Percentiles rank a stretch among this genome's conserved stretches.
Evolutionary conservation across 2,113 vertebrate genomes (phyloP).

Genomic region (Megaceryle maxima): DNA sequence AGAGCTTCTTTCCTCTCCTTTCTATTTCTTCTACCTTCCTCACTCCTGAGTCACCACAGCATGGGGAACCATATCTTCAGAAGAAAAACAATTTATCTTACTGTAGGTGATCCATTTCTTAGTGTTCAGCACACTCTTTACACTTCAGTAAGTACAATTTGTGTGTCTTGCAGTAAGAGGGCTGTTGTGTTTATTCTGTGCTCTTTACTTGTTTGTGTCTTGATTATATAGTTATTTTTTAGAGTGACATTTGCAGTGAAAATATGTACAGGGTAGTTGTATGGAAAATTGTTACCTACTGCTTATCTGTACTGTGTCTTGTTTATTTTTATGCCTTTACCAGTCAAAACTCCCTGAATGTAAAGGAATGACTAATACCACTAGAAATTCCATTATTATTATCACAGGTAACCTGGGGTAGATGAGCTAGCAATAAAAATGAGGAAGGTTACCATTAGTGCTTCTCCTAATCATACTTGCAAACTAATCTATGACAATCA

Average conservation of each 20-base stretch:
- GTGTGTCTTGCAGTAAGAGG: background rate
- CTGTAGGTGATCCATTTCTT: background rate
- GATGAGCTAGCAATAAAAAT: background rate
- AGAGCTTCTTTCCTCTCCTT: background rate
- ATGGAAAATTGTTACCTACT: conserved; percentile 19
- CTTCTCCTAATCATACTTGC: background rate
- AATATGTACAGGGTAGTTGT: background rate
- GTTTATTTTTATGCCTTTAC: conserved; percentile 35
- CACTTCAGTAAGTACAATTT: background rate
- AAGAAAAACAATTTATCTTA: background rate
- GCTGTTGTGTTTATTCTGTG: conserved; percentile 1
- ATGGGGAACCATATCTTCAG: background rate
- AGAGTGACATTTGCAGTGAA: conserved; percentile 11
- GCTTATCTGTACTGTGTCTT: background rate
- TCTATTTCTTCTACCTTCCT: background rate
- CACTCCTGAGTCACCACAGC: background rate
- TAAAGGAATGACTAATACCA: background rate
- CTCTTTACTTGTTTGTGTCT: conserved; percentile 22
- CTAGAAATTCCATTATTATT: conserved; percentile 1
- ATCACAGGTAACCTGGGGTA: background rate
- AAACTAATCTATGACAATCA: background rate
- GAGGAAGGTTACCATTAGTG: background rate
- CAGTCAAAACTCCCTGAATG: background rate
- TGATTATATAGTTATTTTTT: conserved; percentile 18
- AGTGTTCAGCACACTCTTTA: background rate